A percentile compares a stretch with the other conserved stretches of the same genome.
phyloP scores from a whole-genome alignment of 64 coral and sea anemone genomes.

The Astreopora myriophthalma region DNA sequence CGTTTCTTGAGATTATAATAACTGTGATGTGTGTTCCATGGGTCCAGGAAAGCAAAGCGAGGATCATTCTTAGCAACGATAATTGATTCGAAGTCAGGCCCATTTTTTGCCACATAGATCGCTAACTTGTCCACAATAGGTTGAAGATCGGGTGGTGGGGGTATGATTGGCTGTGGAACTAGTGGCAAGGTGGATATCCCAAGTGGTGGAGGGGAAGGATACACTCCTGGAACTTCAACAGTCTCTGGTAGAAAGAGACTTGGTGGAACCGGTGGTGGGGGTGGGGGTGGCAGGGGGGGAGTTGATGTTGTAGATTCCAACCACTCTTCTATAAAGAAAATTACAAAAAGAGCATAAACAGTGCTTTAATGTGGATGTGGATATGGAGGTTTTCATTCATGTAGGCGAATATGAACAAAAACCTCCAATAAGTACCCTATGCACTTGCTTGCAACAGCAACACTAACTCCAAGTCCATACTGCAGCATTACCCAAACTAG shows the following conservation, averaged over 20 bases:
- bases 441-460: too few relatives aligned
- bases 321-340: conserved; percentile 55
- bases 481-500: too few relatives aligned
- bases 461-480: too few relatives aligned
- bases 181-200: neutral
- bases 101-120: conserved; percentile 94
- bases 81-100: conserved; percentile 89
- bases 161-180: conserved; percentile 65
- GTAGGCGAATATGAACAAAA: too few relatives aligned
- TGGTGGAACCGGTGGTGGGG: conserved; percentile 66
- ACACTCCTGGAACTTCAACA: neutral
- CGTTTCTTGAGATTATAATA: conserved; percentile 90
- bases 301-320: neutral
- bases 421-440: too few relatives aligned
- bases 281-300: conserved; percentile 56
- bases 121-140: conserved; percentile 97
- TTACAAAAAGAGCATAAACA: neutral
- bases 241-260: conserved; percentile 26
- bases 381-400: too few relatives aligned
- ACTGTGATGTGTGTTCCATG: conserved; percentile 83
- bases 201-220: neutral
- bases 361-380: neutral
- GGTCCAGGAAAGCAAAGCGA: conserved; percentile 88
- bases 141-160: conserved; percentile 96
- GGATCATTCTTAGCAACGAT: conserved; percentile 91